Percentiles rank a stretch among this genome's conserved stretches.
Evolutionary conservation across 2,797 vertebrate species (phyloP).

Genomic region (Melanotaenia nigrans): DNA sequence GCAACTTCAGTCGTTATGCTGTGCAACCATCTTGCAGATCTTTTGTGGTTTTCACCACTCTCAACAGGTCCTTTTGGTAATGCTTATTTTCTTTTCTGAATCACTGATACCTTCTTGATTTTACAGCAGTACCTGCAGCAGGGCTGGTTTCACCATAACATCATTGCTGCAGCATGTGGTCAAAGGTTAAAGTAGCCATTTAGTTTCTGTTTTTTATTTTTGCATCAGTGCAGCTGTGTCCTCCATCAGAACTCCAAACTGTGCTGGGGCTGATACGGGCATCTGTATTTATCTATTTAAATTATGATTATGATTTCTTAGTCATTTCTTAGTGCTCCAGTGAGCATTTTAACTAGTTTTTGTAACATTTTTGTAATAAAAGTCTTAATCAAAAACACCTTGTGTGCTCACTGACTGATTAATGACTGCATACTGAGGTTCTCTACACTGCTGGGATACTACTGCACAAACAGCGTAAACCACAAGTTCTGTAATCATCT

Average conservation of each 20-base stretch:
- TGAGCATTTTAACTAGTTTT: conserved; percentile 56
- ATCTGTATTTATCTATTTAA: conserved; percentile 82
- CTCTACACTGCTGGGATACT: background rate
- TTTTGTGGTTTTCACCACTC: conserved; percentile 24
- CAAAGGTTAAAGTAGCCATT: conserved; percentile 49
- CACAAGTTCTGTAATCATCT: background rate
- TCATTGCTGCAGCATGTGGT: conserved; percentile 37
- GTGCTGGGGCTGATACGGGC: conserved; percentile 37
- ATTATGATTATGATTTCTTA: conserved; percentile 69
- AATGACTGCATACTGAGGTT: background rate
- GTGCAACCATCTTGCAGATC: conserved; percentile 19
- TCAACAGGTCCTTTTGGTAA: conserved; percentile 24
- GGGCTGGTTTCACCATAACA: conserved; percentile 33
- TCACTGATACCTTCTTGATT: conserved; percentile 41
- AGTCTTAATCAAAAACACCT: conserved; percentile 46
- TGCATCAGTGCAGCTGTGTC: conserved; percentile 66
- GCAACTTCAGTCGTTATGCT: background rate
- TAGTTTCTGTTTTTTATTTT: conserved; percentile 61
- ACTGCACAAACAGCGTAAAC: background rate
- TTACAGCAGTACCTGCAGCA: conserved; percentile 30
- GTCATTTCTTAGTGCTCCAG: conserved; percentile 54
- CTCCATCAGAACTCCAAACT: conserved; percentile 32
- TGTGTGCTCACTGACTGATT: conserved; percentile 12
- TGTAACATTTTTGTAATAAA: conserved; percentile 76
- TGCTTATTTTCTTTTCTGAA: conserved; percentile 10